Evolutionary conservation across 2,113 vertebrate genomes (phyloP).

Genomic region (Nipponia nippon): DNA sequence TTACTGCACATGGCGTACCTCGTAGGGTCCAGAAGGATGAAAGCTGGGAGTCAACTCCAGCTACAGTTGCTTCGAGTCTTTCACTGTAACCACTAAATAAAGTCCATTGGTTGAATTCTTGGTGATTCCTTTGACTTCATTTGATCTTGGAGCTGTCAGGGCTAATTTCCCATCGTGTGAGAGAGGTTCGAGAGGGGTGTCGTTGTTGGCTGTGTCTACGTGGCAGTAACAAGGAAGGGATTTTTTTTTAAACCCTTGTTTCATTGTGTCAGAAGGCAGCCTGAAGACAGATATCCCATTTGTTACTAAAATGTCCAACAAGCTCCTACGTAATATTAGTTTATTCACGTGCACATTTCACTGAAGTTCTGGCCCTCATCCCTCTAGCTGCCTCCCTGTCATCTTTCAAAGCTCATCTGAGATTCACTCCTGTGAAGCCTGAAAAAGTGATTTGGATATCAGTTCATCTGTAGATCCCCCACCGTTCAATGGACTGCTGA

Average conservation of each 20-base stretch:
- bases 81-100: background rate
- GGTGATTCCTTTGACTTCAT: background rate
- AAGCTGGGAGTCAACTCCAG: background rate
- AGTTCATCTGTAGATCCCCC: background rate
- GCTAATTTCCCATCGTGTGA: background rate
- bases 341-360: background rate
- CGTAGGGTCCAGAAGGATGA: background rate
- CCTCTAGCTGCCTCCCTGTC: background rate
- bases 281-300: background rate
- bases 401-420: background rate
- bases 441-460: background rate
- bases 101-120: background rate
- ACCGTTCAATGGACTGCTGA: background rate
- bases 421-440: background rate
- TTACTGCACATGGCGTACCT: accelerated
- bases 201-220: accelerated
- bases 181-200: background rate
- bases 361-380: background rate
- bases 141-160: background rate
- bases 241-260: background rate
- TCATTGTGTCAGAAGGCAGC: background rate
- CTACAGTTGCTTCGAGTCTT: background rate
- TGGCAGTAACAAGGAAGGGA: background rate
- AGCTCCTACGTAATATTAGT: background rate
- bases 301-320: background rate